Evolutionary conservation across 2,113 vertebrate species (phyloP).

Genomic region (Ariopsis seemanni): DNA sequence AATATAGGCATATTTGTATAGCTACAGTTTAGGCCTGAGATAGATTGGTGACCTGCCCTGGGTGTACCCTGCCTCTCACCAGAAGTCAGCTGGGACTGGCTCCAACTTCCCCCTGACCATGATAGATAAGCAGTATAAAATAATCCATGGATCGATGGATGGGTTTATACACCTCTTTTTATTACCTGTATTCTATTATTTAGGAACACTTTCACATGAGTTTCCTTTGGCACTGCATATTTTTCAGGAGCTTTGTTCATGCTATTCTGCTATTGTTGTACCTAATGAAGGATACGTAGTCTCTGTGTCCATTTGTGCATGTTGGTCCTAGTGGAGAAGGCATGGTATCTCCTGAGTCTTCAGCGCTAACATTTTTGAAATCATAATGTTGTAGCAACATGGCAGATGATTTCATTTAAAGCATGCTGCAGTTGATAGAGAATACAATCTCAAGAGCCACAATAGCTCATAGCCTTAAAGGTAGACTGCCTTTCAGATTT

Average conservation of each 20-base stretch:
- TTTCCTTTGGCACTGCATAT: background rate
- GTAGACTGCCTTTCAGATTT: no score
- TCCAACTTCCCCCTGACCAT: no score
- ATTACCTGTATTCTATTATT: background rate
- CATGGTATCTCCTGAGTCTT: background rate
- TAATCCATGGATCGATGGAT: no score
- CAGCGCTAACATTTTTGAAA: background rate
- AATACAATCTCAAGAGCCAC: no score
- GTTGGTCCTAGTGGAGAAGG: background rate
- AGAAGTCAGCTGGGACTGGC: no score
- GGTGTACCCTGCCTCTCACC: no score
- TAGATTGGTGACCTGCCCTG: no score
- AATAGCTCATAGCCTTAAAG: background rate
- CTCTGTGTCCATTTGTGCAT: background rate
- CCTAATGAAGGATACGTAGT: background rate
- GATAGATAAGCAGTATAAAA: no score
- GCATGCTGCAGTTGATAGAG: background rate
- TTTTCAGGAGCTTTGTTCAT: background rate
- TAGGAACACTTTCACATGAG: background rate
- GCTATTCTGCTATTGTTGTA: background rate
- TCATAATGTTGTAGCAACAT: background rate
- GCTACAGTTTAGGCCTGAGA: background rate
- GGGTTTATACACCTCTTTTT: background rate
- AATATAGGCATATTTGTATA: background rate
- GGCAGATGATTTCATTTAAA: background rate